These are phyloP conservation scores for Cyphomyrus plagiostoma DNA, from an alignment of 2,113 vertebrate species.

Conservation along the genomic window DNA sequence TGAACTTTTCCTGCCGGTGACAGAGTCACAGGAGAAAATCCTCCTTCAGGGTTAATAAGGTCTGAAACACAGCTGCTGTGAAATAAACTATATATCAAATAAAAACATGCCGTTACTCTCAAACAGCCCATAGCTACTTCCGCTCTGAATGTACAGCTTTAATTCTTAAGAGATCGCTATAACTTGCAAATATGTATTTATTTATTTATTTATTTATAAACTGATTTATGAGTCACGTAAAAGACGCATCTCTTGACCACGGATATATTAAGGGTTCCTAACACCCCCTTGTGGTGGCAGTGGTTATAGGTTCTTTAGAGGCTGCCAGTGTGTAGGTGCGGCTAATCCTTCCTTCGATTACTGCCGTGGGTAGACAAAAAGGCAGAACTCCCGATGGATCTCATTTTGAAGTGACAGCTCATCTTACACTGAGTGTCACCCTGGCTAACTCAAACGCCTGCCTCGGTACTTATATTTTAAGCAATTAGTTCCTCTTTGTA, in stretches of 20 bases:
- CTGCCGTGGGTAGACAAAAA: neutral
- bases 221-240: neutral
- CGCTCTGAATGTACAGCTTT: neutral
- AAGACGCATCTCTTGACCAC: neutral
- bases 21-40: neutral
- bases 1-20: neutral
- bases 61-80: slow-evolving; percentile 7
- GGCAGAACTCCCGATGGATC: neutral
- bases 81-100: neutral
- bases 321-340: neutral
- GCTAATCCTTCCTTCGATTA: neutral
- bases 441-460: neutral
- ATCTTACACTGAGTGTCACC: neutral
- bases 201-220: neutral
- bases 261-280: neutral
- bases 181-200: slow-evolving; percentile 2
- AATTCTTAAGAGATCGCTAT: neutral
- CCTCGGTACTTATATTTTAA: neutral
- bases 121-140: neutral
- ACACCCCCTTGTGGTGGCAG: neutral
- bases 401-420: neutral
- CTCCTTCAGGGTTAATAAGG: neutral
- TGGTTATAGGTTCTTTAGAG: neutral
- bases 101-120: neutral
- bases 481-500: neutral